Evolutionary conservation across 2,797 vertebrate genomes (phyloP).

Genomic region (Enteromius viviparus): DNA sequence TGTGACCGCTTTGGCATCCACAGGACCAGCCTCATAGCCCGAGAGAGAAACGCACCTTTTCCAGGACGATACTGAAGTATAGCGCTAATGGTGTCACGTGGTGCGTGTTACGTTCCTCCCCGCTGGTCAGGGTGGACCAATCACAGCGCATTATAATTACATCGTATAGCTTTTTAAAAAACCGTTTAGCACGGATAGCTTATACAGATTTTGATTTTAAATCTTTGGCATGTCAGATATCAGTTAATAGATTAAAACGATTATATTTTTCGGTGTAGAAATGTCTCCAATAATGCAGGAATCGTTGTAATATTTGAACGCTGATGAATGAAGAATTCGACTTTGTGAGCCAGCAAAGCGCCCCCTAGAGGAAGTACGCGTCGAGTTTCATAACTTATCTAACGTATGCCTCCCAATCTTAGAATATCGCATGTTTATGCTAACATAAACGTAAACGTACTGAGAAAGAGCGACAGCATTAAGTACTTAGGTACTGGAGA

Average conservation of each 20-base stretch:
- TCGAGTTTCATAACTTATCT: neutral
- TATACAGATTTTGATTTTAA: neutral
- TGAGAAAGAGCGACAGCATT: neutral
- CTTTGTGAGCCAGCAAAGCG: constrained; percentile 9
- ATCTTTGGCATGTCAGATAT: neutral
- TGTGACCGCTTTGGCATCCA: constrained; percentile 81
- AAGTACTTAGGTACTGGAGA: neutral
- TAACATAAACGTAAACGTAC: constrained; percentile 2
- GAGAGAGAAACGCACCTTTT: constrained; percentile 16
- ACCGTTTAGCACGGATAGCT: neutral
- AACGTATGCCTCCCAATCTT: neutral
- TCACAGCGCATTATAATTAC: neutral
- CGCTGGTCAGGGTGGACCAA: neutral
- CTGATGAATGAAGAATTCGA: neutral
- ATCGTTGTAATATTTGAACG: neutral
- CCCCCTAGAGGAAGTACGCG: constrained; percentile 3
- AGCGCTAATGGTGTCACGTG: neutral
- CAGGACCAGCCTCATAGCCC: constrained; percentile 44
- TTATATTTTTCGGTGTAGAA: neutral
- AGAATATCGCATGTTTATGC: constrained; percentile 2
- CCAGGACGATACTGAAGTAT: neutral
- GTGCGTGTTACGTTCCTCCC: neutral
- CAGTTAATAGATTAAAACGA: neutral
- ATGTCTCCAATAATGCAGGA: neutral
- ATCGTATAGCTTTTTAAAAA: too few relatives aligned